Evolutionary conservation across 1,140 invertebrate genomes (phyloP).

Genomic region (Drosophila nannoptera): DNA sequence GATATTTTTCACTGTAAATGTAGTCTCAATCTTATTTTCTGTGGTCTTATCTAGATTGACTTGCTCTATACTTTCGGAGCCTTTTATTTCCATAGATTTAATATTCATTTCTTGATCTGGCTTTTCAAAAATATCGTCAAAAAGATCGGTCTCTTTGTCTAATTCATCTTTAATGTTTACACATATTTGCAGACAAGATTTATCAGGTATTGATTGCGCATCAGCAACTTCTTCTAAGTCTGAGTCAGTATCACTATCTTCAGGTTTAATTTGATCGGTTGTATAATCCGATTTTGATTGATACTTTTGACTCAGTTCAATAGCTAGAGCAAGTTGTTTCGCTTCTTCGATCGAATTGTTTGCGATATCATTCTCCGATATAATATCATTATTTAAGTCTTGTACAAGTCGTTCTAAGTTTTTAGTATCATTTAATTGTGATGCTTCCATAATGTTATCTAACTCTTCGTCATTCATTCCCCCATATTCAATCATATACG

Average conservation of each 20-base stretch:
- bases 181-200: conserved; percentile 66
- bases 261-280: conserved; percentile 6
- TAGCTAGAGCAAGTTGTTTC: conserved; percentile 36
- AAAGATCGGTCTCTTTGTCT: conserved; percentile 83
- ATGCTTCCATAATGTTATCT: conserved; percentile 62
- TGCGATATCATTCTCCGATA: not conserved
- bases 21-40: conserved; percentile 13
- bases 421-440: conserved; percentile 60
- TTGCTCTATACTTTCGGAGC: too few species aligned
- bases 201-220: conserved; percentile 11
- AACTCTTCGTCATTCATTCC: conserved; percentile 87
- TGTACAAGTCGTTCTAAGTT: conserved; percentile 28
- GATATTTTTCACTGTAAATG: not conserved
- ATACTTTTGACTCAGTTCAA: conserved; percentile 43
- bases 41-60: not conserved
- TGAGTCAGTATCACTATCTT: conserved; percentile 44
- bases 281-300: not conserved
- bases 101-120: too few species aligned
- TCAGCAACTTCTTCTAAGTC: conserved; percentile 35
- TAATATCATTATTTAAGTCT: conserved; percentile 10
- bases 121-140: conserved; percentile 83
- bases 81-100: too few species aligned
- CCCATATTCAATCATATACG: conserved; percentile 87
- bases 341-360: conserved; percentile 48
- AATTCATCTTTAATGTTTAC: conserved; percentile 65